Evolutionary conservation across 2,888 invertebrate genomes (phyloP), one percentile per base, ranked within the genome.

Genomic region (Leucophora obtusa): DNA sequence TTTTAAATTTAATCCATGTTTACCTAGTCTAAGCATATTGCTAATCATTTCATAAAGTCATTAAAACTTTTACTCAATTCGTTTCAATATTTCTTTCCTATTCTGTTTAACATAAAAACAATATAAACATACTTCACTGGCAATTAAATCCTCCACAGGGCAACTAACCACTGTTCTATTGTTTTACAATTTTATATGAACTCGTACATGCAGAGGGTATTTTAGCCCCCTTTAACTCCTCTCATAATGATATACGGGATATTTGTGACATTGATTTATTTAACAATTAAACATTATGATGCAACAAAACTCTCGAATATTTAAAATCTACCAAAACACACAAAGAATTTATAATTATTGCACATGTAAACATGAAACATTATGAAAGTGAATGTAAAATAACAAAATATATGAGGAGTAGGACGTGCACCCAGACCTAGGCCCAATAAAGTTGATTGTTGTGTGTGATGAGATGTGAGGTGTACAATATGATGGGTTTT

Each of bases 211-310:
- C 28, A 28, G 28, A 28, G 4, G 63, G 38, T 18, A 65, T 38
- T 63, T 70, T 33, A 65, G 58, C 33, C 54, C 71, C 54, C 59
- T 71, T 54, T 59, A 71, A 71, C 21, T 59, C 59, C 33, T 59
- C 21, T 72, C 63, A 73, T 65, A 51, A 76, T 70, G 73, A 77
- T 77, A 62, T 73, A 81, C 77, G 80, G 73, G 65, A 73, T 77
- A 73, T 81, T 62, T 81, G 79, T 79, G 82, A 74, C 82, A 83
- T 74, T 83, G 83, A 83, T 83, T 82, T 83, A 82, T 83, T 78
- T 82, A 73, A 75, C 79, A 82, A 82, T 82, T 80, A 82, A 81
- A 79, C 66, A 78, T 77, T 77, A 53, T 62, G 62, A 70, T 70
- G 70, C 59, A 70, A 70, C 70, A 71, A 43, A 53, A 28, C n/a